These are phyloP conservation scores for Halcyon malimbica DNA, from an alignment of 2,113 vertebrate species.

Conservation along the genomic window DNA sequence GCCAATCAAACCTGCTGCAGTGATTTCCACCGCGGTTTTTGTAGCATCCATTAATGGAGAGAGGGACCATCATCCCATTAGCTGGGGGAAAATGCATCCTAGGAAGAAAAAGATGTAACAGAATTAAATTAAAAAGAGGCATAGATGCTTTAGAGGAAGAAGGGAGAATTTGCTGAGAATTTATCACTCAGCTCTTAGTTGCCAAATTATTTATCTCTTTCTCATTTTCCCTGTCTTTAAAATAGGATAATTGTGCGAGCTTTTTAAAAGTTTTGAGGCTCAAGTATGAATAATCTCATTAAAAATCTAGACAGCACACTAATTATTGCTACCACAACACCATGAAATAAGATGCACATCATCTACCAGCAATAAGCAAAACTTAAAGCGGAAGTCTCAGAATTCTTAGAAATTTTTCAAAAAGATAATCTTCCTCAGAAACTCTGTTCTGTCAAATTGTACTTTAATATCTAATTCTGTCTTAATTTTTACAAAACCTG, in stretches of 20 bases:
- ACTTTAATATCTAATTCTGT: not conserved
- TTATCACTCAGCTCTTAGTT: not conserved
- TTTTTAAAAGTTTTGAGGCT: not conserved
- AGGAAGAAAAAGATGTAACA: not conserved
- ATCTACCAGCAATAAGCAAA: not conserved
- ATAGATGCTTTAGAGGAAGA: not conserved
- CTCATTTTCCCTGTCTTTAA: not conserved
- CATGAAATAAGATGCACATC: not conserved
- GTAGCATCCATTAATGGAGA: not conserved
- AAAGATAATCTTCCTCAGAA: not conserved
- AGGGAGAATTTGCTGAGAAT: not conserved
- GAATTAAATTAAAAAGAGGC: not conserved
- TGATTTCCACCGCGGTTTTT: not conserved
- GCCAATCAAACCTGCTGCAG: not conserved
- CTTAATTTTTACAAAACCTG: not conserved
- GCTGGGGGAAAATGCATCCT: not conserved
- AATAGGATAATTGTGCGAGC: not conserved
- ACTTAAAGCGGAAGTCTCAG: not conserved
- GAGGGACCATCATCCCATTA: not conserved
- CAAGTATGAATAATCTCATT: not conserved
- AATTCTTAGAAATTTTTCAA: not conserved
- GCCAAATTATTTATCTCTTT: not conserved
- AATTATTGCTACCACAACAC: not conserved
- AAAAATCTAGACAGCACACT: not conserved
- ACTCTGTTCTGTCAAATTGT: rapidly evolving